phyloP scores from a whole-genome alignment of 2,888 invertebrate species.

The Lepas anatifera region DNA sequence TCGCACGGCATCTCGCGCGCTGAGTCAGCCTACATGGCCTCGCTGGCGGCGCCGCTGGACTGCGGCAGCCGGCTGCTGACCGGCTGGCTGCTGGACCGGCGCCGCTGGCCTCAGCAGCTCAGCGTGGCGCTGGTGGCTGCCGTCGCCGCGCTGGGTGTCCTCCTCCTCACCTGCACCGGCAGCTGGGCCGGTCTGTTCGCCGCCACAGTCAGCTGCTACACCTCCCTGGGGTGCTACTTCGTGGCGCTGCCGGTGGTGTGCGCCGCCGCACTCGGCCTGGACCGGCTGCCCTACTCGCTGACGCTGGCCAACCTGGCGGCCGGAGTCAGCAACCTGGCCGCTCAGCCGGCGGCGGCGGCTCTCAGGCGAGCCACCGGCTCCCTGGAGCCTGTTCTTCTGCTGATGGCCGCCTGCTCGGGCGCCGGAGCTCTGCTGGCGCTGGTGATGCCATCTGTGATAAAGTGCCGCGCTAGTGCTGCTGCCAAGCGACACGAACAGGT shows the following conservation, averaged over 20 bases:
- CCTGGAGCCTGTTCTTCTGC: not conserved
- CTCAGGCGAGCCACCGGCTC: not conserved
- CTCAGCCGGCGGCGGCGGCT: not conserved
- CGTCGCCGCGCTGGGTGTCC: not conserved
- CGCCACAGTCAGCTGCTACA: not conserved
- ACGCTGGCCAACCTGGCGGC: not conserved
- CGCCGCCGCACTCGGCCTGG: not conserved
- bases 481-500: too few species aligned
- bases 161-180: not conserved
- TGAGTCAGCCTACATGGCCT: not conserved
- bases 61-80: not conserved
- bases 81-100: not conserved
- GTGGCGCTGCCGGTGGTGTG: not conserved
- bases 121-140: not conserved
- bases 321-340: not conserved
- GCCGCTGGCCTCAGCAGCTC: not conserved
- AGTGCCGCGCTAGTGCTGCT: not conserved
- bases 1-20: not conserved
- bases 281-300: not conserved
- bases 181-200: not conserved
- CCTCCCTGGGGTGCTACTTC: not conserved
- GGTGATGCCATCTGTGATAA: not conserved
- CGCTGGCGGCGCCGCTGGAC: not conserved
- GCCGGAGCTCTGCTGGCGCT: not conserved
- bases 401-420: not conserved